Evolutionary conservation across 2,797 vertebrate species (phyloP), one percentile per base, ranked within the genome.

Genomic region (Cephalopachus bancanus): DNA sequence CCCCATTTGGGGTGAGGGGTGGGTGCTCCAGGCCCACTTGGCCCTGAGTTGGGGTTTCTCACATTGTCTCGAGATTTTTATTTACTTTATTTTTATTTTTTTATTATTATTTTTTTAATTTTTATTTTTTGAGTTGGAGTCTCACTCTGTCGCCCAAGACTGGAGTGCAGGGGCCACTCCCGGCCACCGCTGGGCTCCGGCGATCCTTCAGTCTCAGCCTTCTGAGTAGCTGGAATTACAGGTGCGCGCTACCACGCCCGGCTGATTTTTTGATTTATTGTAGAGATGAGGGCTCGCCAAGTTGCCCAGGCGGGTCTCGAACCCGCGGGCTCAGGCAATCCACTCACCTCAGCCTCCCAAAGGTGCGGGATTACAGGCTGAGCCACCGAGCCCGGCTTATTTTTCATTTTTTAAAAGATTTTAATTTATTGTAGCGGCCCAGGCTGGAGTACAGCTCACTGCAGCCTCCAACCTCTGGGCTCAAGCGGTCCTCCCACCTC

Each of bases 221-320:
- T n/a, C 3, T 0, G 16, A 69, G 67, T 69, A 69, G 0, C 0
- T 3, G 16, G 8, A n/a, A 33, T 4, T 19, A 69, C 16, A 33
- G 67, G 67, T 0, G 4, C 3, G 6, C 1, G 3, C 65, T n/a
- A 33, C 67, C 16, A 0, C 0, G 1, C 16, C 3, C 1, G n/a
- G 16, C 67, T 33, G 10, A 19, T 19, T 69, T 33, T 62, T 69
- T 33, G n/a, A 17, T 69, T 69, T 69, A n/a, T 69, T 8, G 17
- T 69, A 2, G 8, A 33, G 3, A n/a, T 1, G 3, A 4, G 67
- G 67, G 33, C 19, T 69, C 16, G 19, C 16, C 4, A 8, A 1
- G n/a, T 33, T 19, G 0, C 30, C n/a, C 4, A 69, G 67, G n/a
- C 16, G n/a, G n/a, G n/a, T 69, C n/a, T 69, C 1, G 1, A 69